Evolutionary conservation across 2,113 vertebrate species (phyloP), one percentile per base, ranked within the genome.

Genomic region (Cyanoramphus novaezelandiae): DNA sequence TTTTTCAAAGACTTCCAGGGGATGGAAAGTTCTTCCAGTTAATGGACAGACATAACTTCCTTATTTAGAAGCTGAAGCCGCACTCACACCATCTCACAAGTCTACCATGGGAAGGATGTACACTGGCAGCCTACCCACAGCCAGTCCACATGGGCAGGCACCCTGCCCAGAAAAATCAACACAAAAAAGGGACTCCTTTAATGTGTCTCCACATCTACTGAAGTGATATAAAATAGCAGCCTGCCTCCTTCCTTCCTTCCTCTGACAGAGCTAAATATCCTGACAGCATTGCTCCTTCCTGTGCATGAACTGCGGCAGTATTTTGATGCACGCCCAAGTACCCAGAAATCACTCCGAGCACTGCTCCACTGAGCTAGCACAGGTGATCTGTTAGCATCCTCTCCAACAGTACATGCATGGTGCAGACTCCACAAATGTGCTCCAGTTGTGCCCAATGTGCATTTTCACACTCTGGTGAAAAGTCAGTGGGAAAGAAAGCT

Each of bases 331-430:
- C 14, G 13, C 27, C 6, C 60, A 69, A 52, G 63, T 47, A 57
- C 20, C 20, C 20, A 65, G 39, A 74, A 21, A 65, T 27, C 17
- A 39, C 17, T 29, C 31, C 2, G 0, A 86, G 31, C 31, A 31
- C 9, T 1, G 0, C 27, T 52, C 28, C 1, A 0, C 49, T 59
- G n/a, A 59, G 37, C 23, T 63, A 64, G 25, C 41, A 67, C 10
- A 24, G 60, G 17, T n/a, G 27, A 28, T 46, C 47, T n/a, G 21
- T 53, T 21, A 70, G 43, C n/a, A 69, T 41, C 31, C 20, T 53
- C 27, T 74, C 49, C 12, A 70, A 50, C 9, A 49, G 23, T 33
- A 62, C 12, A 15, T 27, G 8, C 13, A 4, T 17, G 24, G n/a
- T 33, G 11, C 39, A 89, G 79, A 75, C 15, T 31, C 71, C 50